Percentiles rank a stretch among this genome's conserved stretches.
phyloP scores from a whole-genome alignment of 2,888 invertebrate species.

The Eudemis profundana region DNA sequence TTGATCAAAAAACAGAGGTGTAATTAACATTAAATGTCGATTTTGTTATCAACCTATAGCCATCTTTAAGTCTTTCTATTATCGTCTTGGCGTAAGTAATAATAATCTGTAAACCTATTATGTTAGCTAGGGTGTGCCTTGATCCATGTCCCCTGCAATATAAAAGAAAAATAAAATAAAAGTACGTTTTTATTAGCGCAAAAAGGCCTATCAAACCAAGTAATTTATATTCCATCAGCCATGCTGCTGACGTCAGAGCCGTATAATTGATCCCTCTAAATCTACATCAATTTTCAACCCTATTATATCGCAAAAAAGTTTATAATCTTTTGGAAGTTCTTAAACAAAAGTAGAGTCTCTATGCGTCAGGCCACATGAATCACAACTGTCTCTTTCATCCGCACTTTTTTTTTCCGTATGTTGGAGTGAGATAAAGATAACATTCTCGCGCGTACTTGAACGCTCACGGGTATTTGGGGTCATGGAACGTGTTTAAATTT shows the following conservation, averaged over 20 bases:
- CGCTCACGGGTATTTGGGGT: slow-evolving; percentile 72
- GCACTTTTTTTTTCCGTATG: slow-evolving; percentile 52
- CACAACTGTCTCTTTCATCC: slow-evolving; percentile 61
- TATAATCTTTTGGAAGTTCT: slow-evolving; percentile 36
- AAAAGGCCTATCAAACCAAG: slow-evolving; percentile 42
- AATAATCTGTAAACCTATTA: too few relatives aligned
- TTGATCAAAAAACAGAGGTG: too few relatives aligned
- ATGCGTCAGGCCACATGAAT: slow-evolving; percentile 51
- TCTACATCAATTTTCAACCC: slow-evolving; percentile 23
- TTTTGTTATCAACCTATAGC: too few relatives aligned
- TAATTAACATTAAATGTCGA: too few relatives aligned
- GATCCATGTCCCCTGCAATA: slow-evolving; percentile 23
- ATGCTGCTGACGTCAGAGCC: slow-evolving; percentile 39
- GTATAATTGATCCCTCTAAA: slow-evolving; percentile 29
- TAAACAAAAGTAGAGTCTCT: slow-evolving; percentile 53
- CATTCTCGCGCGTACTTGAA: slow-evolving; percentile 57
- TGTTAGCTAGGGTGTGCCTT: slow-evolving; percentile 32
- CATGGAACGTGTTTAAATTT: slow-evolving; percentile 84
- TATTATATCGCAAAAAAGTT: slow-evolving; percentile 22
- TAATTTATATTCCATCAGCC: slow-evolving; percentile 43
- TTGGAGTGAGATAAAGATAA: slow-evolving; percentile 64
- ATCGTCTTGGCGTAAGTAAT: neutral
- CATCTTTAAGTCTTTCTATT: neutral
- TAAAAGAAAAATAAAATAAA: slow-evolving; percentile 39
- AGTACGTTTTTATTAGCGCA: slow-evolving; percentile 40